These are phyloP conservation scores for Bombus polaris DNA, from an alignment of 1,140 invertebrate genomes.

Conservation along the genomic window DNA sequence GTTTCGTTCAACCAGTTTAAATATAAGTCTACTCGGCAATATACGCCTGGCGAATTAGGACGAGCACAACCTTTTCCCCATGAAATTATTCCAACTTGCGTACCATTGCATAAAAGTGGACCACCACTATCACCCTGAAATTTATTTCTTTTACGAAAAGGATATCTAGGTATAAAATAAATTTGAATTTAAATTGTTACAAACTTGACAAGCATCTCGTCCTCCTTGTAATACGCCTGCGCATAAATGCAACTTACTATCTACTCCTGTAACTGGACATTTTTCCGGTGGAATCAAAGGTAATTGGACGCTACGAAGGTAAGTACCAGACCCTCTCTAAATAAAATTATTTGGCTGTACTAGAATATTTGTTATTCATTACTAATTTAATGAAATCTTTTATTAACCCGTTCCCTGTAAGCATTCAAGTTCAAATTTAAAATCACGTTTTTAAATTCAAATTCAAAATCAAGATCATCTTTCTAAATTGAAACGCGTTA, in stretches of 20 bases:
- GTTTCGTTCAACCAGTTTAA: conserved; percentile 84
- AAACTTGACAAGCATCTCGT: conserved; percentile 84
- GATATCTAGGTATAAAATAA: not conserved
- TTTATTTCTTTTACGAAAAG: not conserved
- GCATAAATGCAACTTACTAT: conserved; percentile 78
- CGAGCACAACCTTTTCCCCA: conserved; percentile 89
- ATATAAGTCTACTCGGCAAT: conserved; percentile 86
- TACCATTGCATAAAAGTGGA: conserved; percentile 73
- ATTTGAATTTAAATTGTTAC: conserved; percentile 14
- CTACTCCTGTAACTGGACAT: conserved; percentile 44
- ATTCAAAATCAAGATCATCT: too few species aligned
- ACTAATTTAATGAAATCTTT: too few species aligned
- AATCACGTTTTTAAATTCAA: not conserved
- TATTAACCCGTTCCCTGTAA: not conserved
- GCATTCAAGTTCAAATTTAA: not conserved
- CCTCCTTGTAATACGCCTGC: conserved; percentile 84
- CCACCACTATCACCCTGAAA: conserved; percentile 78
- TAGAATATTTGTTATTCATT: not conserved
- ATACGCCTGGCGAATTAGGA: conserved; percentile 87
- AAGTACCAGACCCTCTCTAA: conserved; percentile 44
- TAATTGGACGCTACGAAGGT: conserved; percentile 65
- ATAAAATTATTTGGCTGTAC: not conserved
- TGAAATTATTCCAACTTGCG: conserved; percentile 85
- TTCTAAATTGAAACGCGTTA: too few species aligned
- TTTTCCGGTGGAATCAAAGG: conserved; percentile 62